These are phyloP conservation scores for Cabera pusaria DNA, from an alignment of 2,888 invertebrate genomes.

Conservation along the genomic window DNA sequence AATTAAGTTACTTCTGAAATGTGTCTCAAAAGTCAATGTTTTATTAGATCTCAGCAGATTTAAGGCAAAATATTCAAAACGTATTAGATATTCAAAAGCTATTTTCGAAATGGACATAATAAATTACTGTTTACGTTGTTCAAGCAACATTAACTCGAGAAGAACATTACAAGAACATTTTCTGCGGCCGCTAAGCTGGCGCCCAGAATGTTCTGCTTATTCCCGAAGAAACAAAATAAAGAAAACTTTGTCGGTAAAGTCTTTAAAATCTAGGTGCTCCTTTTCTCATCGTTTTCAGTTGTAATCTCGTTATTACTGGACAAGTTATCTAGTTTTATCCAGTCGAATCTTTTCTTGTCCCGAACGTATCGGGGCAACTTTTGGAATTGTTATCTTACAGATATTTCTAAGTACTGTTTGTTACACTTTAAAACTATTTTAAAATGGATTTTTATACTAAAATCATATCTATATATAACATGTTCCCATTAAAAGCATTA, in stretches of 20 bases:
- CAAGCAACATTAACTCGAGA: conserved; percentile 37
- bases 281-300: conserved; percentile 26
- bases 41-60: too few relatives aligned
- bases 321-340: conserved; percentile 23
- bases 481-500: too few relatives aligned
- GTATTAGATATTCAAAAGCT: conserved; percentile 27
- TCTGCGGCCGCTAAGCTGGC: conserved; percentile 7
- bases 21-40: too few relatives aligned
- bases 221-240: conserved; percentile 19
- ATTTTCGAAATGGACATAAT: conserved; percentile 35
- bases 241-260: conserved; percentile 19
- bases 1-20: too few relatives aligned
- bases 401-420: too few relatives aligned
- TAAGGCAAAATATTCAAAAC: too few relatives aligned
- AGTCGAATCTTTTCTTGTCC: conserved; percentile 12
- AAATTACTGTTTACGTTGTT: conserved; percentile 40
- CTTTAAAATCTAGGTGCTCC: conserved; percentile 19
- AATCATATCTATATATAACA: too few relatives aligned
- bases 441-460: too few relatives aligned
- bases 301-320: conserved; percentile 22
- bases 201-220: conserved; percentile 16
- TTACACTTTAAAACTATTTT: too few relatives aligned
- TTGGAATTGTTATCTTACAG: too few relatives aligned
- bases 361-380: too few relatives aligned
- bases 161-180: conserved; percentile 29